These are phyloP conservation scores for Zaprionus nigranus DNA, from an alignment of 1,140 invertebrate species.

Conservation along the genomic window DNA sequence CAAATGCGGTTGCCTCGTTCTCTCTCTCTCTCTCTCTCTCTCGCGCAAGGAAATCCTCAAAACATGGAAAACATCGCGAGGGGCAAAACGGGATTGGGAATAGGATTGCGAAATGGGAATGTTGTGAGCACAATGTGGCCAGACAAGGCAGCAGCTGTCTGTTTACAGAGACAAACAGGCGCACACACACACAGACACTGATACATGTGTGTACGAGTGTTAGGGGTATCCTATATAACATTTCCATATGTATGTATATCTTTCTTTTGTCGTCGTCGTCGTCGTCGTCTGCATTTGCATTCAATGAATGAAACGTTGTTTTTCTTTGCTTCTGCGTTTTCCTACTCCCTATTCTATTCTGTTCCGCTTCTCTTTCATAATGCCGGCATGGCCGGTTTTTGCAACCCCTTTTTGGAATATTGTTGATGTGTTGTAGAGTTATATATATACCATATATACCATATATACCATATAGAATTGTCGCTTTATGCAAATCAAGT, in stretches of 20 bases:
- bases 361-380: conserved; percentile 20
- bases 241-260: conserved; percentile 23
- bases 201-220: conserved; percentile 9
- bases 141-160: conserved; percentile 36
- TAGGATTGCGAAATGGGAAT: conserved; percentile 17
- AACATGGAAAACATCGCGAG: conserved; percentile 16
- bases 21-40: background rate
- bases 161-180: background rate
- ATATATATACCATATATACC: background rate
- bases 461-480: background rate
- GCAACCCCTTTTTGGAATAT: conserved; percentile 31
- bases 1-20: conserved; percentile 48
- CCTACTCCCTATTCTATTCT: background rate
- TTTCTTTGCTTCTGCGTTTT: conserved; percentile 9
- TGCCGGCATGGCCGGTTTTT: conserved; percentile 16
- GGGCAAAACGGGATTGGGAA: conserved; percentile 8
- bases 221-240: conserved; percentile 34
- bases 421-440: background rate
- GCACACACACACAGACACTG: background rate
- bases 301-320: conserved; percentile 71
- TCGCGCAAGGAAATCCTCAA: conserved; percentile 45
- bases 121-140: conserved; percentile 28
- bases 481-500: conserved; percentile 3
- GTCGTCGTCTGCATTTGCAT: conserved; percentile 43
- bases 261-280: background rate